phyloP scores from a whole-genome alignment of 2,113 vertebrate species.

The Callipepla californica region DNA sequence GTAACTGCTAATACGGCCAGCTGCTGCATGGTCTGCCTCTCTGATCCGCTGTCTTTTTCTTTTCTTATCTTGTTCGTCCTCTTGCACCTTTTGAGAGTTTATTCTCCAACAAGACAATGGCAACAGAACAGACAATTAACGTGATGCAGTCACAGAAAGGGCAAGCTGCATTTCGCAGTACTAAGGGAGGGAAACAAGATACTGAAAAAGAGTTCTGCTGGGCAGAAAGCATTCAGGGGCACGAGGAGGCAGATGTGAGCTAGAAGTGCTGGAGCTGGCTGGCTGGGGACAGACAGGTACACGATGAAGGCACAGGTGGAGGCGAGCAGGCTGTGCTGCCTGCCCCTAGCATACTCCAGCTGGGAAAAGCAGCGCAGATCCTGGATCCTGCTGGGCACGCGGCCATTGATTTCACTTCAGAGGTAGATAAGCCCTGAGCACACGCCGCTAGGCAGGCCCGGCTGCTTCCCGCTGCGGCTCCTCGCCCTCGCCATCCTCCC shows the following conservation, averaged over 20 bases:
- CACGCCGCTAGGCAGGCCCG: accelerated
- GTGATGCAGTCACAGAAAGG: background rate
- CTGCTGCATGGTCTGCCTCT: constrained; percentile 29
- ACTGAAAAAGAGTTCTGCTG: background rate
- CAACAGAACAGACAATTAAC: background rate
- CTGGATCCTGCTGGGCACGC: background rate
- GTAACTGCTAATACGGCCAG: background rate
- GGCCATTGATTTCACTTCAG: background rate
- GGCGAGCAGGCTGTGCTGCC: accelerated
- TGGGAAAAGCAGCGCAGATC: background rate
- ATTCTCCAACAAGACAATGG: background rate
- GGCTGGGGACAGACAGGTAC: accelerated
- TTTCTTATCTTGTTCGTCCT: background rate
- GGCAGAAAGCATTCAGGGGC: accelerated
- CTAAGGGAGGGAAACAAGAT: background rate
- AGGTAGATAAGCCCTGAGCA: background rate
- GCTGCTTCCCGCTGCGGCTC: background rate
- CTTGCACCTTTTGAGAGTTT: background rate
- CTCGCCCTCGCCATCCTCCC: background rate
- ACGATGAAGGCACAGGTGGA: background rate
- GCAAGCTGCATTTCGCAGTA: background rate
- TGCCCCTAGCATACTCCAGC: background rate
- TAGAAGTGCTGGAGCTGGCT: accelerated
- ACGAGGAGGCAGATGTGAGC: background rate
- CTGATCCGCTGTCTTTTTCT: background rate